Percentiles rank a stretch among this genome's conserved stretches.
Conservation (phyloP, 2,888 invertebrate species). For the Nymphalis c-album region DNA sequence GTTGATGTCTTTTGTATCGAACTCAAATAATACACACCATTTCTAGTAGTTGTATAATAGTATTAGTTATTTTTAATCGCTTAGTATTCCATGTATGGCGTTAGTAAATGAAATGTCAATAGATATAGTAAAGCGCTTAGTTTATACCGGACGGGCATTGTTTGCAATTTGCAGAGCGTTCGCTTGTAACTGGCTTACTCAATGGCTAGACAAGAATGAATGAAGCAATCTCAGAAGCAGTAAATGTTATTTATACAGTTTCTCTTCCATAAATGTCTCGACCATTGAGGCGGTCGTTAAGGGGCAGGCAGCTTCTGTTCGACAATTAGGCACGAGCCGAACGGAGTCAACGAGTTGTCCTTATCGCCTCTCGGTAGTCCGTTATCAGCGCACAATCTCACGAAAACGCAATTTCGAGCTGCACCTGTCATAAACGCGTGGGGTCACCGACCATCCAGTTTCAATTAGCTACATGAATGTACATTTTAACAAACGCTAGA, state of each 20-base stretch:
- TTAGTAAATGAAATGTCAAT: conserved; percentile 61
- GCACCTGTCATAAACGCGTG: conserved; percentile 74
- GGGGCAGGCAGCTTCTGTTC: conserved; percentile 72
- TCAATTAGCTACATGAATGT: conserved; percentile 70
- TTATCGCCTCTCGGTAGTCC: conserved; percentile 68
- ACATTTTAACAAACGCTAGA: conserved; percentile 66
- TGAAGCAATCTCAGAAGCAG: conserved; percentile 71
- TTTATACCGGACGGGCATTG: conserved; percentile 63
- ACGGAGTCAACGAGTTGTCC: conserved; percentile 52
- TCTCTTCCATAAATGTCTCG: conserved; percentile 69
- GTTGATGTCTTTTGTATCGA: conserved; percentile 54
- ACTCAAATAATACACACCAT: background rate
- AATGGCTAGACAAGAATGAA: conserved; percentile 73
- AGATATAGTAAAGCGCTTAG: conserved; percentile 50
- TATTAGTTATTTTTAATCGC: conserved; percentile 7
- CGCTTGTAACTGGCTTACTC: conserved; percentile 58
- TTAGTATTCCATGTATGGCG: conserved; percentile 43
- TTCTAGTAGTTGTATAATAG: conserved; percentile 1
- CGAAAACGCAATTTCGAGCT: conserved; percentile 74
- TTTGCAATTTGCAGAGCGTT: conserved; percentile 60
- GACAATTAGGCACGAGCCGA: conserved; percentile 66
- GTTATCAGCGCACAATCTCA: conserved; percentile 75
- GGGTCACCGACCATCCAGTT: conserved; percentile 64
- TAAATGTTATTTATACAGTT: conserved; percentile 70
- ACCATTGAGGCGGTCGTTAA: conserved; percentile 61